Conservation (phyloP, 2,797 vertebrate species). For the Pelodytes ibericus region DNA sequence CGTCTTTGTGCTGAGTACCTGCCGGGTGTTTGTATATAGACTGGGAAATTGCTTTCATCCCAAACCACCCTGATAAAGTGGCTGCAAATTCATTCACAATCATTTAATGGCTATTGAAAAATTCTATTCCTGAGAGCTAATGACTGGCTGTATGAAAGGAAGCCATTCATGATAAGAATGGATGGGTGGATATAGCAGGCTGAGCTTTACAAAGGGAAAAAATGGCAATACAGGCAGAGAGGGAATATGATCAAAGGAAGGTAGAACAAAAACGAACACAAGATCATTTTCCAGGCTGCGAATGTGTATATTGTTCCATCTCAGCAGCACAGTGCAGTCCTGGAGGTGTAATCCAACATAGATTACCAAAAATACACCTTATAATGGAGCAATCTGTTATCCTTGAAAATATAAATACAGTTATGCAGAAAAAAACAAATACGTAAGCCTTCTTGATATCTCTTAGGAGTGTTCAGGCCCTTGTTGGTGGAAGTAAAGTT, state of each 20-base stretch:
- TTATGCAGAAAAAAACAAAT: too few species aligned
- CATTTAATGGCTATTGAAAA: conserved; percentile 20
- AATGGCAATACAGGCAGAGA: not conserved
- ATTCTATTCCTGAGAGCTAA: conserved; percentile 11
- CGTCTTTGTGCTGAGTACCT: not conserved
- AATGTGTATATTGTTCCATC: not conserved
- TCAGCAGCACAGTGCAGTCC: not conserved
- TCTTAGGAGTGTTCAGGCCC: too few species aligned
- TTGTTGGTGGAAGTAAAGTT: too few species aligned
- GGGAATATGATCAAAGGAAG: conserved; percentile 21
- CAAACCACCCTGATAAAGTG: not conserved
- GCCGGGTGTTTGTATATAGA: not conserved
- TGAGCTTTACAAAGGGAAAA: conserved; percentile 20
- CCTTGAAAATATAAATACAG: too few species aligned
- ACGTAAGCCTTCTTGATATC: too few species aligned
- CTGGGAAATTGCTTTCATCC: conserved; percentile 1
- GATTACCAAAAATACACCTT: not conserved
- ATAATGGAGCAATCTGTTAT: too few species aligned
- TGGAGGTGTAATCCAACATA: not conserved
- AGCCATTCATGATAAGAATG: conserved; percentile 3
- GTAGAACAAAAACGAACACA: conserved; percentile 15
- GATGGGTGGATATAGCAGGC: conserved; percentile 15
- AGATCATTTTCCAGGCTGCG: not conserved
- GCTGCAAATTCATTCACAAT: not conserved
- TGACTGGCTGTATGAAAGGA: conserved; percentile 19